Percentiles rank a stretch among this genome's conserved stretches.
Conservation (phyloP, 2,113 vertebrate species). For the Cheirogaleus medius region DNA sequence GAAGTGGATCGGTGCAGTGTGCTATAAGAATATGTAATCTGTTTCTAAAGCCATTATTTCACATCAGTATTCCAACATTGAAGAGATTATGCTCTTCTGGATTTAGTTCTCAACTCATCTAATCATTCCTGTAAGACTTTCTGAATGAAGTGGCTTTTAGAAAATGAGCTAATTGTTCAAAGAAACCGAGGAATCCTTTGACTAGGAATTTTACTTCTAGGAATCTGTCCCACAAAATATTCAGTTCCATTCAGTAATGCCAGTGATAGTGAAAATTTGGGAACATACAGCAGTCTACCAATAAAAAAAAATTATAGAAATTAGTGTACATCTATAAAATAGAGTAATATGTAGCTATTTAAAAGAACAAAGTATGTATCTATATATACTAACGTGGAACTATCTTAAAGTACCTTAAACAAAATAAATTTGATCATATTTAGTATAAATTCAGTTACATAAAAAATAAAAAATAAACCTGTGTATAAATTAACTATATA, state of each 20-base stretch:
- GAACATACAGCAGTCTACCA: not conserved
- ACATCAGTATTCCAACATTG: not conserved
- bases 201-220: not conserved
- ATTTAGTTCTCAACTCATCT: not conserved
- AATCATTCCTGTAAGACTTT: not conserved
- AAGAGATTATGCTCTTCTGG: not conserved
- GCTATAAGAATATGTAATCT: not conserved
- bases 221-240: not conserved
- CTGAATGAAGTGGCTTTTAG: not conserved
- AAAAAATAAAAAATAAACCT: not conserved
- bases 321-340: not conserved
- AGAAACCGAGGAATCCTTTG: not conserved
- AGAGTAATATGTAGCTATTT: not conserved
- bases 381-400: not conserved
- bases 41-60: not conserved
- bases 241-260: not conserved
- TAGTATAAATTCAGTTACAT: not conserved
- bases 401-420: not conserved
- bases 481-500: constrained; percentile 3
- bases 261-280: not conserved
- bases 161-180: not conserved
- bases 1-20: not conserved
- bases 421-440: constrained; percentile 34
- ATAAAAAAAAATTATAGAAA: not conserved
- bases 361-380: not conserved